These are phyloP conservation scores for Pangasius djambal DNA, from an alignment of 2,797 vertebrate genomes.

Conservation along the genomic window DNA sequence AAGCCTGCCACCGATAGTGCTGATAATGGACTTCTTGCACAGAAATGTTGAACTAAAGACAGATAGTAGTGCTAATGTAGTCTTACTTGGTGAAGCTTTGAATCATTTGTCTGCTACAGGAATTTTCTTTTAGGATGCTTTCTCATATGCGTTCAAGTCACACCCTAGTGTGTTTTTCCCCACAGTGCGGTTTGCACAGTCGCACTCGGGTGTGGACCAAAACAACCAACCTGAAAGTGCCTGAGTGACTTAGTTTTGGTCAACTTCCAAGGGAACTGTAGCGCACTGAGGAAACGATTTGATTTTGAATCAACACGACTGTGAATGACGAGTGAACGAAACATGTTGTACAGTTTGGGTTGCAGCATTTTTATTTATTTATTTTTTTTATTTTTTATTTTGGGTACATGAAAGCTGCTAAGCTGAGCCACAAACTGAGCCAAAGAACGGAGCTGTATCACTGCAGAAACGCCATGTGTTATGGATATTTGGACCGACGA, in stretches of 20 bases:
- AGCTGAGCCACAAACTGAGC: background rate
- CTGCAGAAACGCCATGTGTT: background rate
- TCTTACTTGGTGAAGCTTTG: background rate
- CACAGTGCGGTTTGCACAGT: background rate
- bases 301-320: background rate
- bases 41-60: background rate
- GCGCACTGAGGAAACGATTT: background rate
- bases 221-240: background rate
- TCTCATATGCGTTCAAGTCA: background rate
- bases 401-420: background rate
- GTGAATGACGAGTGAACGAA: background rate
- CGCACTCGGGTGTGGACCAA: background rate
- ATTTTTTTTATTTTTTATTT: too few relatives aligned
- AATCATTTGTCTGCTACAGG: background rate
- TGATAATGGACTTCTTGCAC: background rate
- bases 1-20: background rate
- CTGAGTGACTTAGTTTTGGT: background rate
- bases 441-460: background rate
- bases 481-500: background rate
- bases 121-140: background rate
- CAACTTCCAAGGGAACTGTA: background rate
- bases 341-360: background rate
- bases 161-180: background rate
- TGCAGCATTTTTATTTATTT: too few relatives aligned
- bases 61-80: background rate